Base-by-base conservation (phyloP, 2,113 vertebrate genomes). In the Microtus montanus region DNA sequence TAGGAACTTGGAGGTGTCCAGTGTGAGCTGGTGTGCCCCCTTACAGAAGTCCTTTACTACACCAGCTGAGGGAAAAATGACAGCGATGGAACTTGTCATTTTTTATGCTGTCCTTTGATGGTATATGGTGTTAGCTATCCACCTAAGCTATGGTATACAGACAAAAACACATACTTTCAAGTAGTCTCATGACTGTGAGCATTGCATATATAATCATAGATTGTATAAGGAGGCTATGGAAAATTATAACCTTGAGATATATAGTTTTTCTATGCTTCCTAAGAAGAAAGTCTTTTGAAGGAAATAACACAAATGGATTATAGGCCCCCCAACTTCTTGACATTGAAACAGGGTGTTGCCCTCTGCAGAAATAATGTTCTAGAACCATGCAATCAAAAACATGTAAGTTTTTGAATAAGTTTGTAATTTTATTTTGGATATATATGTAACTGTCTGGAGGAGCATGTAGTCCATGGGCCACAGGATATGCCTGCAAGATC, bases 141-240 rank as follows among this genome's bases (percentile, higher is more conserved):
- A n/a, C 64, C 58, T 14, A 90, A 63, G 28, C 79, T 89, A n/a
- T 84, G 75, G 13, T n/a, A 66, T 87, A 61, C 20, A 44, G 58
- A 61, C 83, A n/a, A 71, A 94, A 96, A 70, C 70, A 89, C 41
- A 74, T 61, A 66, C 66, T 78, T 95, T 93, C 47, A 66, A 58
- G 83, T 84, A 77, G 87, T 87, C 47, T 93, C 41, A 66, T 87
- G 85, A 79, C 92, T 58, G 1, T 52, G 75, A 87, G 47, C 4
- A 54, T 86, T 93, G 5, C 74, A 93, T 82, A 20, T 80, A 17
- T 90, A 64, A 3, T 6, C 41, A 78, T 49, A 92, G 88, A 87
- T 63, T 66, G 38, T 63, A 80, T 93, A 82, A 80, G 86, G 75
- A 85, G 96, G 28, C 94, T 90, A 92, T n/a, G 92, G 79, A 92